Conservation (phyloP, 2,113 vertebrate genomes). For the Ancistrus triradiatus region DNA sequence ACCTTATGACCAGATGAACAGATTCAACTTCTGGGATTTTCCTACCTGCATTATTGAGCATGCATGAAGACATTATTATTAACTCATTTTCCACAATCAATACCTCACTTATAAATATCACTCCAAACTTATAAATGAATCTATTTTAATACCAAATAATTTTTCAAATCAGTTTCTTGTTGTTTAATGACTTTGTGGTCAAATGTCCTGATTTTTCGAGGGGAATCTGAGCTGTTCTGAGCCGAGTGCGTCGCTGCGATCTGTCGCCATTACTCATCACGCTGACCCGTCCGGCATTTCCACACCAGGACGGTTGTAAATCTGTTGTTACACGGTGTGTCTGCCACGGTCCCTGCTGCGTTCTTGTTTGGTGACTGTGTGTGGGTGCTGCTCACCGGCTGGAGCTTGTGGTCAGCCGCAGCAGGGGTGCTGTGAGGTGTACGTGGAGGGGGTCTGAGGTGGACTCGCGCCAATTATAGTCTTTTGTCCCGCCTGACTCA, state of each 20-base stretch:
- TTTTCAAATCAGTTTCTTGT: no score
- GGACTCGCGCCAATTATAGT: slow-evolving; percentile 83
- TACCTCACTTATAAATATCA: no score
- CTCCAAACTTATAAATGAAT: no score
- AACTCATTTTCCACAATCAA: no score
- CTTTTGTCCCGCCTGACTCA: slow-evolving; percentile 71
- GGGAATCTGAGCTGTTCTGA: neutral
- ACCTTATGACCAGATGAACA: no score
- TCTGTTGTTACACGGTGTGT: slow-evolving; percentile 84
- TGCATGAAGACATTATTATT: no score
- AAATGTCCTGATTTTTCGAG: no score
- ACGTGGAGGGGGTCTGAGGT: slow-evolving; percentile 73
- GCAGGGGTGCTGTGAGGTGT: slow-evolving; percentile 55
- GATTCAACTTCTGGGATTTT: no score
- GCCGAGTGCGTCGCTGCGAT: no score
- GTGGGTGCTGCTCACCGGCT: slow-evolving; percentile 53
- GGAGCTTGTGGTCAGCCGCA: slow-evolving; percentile 81
- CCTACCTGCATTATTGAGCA: no score
- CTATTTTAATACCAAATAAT: no score
- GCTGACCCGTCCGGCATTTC: slow-evolving; percentile 81
- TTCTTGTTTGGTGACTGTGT: slow-evolving; percentile 68
- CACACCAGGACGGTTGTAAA: slow-evolving; percentile 84
- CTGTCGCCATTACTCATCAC: slow-evolving; percentile 72
- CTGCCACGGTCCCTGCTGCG: slow-evolving; percentile 79
- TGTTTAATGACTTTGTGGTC: no score